Evolutionary conservation across 2,797 vertebrate species (phyloP), one percentile per base, ranked within the genome.

Genomic region (Microchirus variegatus): DNA sequence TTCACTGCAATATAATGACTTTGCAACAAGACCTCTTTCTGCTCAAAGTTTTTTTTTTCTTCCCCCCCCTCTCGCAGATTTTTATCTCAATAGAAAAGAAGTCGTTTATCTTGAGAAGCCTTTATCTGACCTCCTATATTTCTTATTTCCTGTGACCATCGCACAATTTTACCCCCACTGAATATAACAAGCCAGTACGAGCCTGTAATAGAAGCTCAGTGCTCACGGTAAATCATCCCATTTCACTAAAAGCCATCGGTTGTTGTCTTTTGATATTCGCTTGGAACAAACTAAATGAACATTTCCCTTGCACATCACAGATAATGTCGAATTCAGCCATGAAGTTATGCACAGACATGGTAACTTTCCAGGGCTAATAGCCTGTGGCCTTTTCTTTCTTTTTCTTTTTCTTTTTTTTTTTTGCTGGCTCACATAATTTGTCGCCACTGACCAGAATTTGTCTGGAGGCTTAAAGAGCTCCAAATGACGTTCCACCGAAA

Each of bases 1-100:
- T 73, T 80, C 59, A 35, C 64, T 74, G 66, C 67, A 53, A 59
- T 60, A 57, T 74, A 82, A 81, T 83, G 67, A 78, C 68, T 81
- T 47, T 67, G 70, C 55, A 79, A 70, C 55, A 42, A 37, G 55
- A 78, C 67, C 65, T 68, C 43, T 68, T 26, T 83, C 52, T 52
- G 17, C 62, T 69, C 31, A 53, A 18, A 47, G 17, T 12, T 11
- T 38, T 38, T 72, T 71, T 66, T 70, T 56, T 56, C 61, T 69
- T 40, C 15, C 35, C 22, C 22, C 22, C 22, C 22, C 22, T 5
- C 22, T 52, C n/a, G 17, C 9, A n/a, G 11, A 57, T 53, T 66
- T 65, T 50, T 22, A 72, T 73, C 68, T 74, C 54, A 44, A 56
- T 63, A 43, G 16, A 59, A 50, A 56, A 63, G 18, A 15, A 16